These are phyloP conservation scores for Pipistrellus pipistrellus DNA, from an alignment of 2,797 vertebrate species.

Conservation along the genomic window DNA sequence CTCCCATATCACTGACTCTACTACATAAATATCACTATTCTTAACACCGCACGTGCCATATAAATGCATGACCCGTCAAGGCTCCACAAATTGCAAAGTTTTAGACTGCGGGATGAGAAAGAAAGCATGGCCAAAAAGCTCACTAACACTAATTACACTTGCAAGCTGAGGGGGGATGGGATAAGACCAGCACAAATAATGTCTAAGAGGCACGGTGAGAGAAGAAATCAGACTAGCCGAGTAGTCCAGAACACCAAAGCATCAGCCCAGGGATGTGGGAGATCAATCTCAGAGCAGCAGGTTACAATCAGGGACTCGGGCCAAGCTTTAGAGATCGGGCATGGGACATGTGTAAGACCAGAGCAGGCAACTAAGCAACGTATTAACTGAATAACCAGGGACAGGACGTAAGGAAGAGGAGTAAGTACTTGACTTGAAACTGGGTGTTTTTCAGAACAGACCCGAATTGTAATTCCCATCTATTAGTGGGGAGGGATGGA, in stretches of 20 bases:
- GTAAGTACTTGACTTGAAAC: background rate
- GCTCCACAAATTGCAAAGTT: constrained; percentile 1
- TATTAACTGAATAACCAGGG: background rate
- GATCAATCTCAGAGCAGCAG: background rate
- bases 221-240: background rate
- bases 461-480: background rate
- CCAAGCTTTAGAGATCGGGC: background rate
- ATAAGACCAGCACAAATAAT: background rate
- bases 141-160: background rate
- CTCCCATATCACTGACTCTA: too few species aligned
- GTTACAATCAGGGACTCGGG: background rate
- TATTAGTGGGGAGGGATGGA: background rate
- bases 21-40: background rate
- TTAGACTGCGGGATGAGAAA: background rate
- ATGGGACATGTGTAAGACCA: background rate
- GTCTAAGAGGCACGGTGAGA: background rate
- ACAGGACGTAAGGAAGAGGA: background rate
- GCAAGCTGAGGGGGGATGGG: background rate
- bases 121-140: background rate
- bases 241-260: background rate
- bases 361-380: background rate
- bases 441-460: background rate
- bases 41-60: background rate
- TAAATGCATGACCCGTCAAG: background rate
- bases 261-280: background rate